Percentiles rank a stretch among this genome's conserved stretches.
Evolutionary conservation across 2,113 vertebrate species (phyloP).

Genomic region (Hippocampus barbouri): DNA sequence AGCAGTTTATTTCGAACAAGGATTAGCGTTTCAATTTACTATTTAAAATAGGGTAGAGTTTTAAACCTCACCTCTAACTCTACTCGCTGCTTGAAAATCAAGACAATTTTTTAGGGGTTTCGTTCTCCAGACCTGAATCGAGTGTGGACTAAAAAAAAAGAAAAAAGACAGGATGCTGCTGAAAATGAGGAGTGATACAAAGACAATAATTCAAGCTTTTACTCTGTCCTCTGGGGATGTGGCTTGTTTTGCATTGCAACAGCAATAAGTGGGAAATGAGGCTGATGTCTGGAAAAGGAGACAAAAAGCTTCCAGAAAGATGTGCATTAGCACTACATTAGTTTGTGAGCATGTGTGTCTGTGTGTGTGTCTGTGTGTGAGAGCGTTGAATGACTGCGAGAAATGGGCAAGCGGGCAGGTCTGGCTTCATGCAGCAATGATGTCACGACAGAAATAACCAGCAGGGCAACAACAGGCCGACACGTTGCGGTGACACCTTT

Average conservation of each 20-base stretch:
- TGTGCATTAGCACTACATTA: not conserved
- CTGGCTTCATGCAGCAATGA: conserved; percentile 30
- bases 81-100: not conserved
- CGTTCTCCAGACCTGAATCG: not conserved
- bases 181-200: conserved; percentile 8
- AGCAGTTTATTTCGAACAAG: not conserved
- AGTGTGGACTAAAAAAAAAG: not conserved
- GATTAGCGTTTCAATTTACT: not conserved
- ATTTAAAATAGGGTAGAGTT: too few species aligned
- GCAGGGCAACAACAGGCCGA: conserved; percentile 23
- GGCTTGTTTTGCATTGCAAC: conserved; percentile 27
- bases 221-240: conserved; percentile 38
- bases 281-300: conserved; percentile 28
- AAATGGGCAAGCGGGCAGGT: not conserved
- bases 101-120: not conserved
- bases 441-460: conserved; percentile 35
- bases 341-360: not conserved
- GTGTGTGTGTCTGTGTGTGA: not conserved
- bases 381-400: not conserved
- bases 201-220: not conserved
- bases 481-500: conserved; percentile 38
- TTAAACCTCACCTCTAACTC: not conserved
- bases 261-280: conserved; percentile 14
- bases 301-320: conserved; percentile 5
- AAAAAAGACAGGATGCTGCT: not conserved